Evolutionary conservation across 2,113 vertebrate species (phyloP).

Genomic region (Isichthys henryi): DNA sequence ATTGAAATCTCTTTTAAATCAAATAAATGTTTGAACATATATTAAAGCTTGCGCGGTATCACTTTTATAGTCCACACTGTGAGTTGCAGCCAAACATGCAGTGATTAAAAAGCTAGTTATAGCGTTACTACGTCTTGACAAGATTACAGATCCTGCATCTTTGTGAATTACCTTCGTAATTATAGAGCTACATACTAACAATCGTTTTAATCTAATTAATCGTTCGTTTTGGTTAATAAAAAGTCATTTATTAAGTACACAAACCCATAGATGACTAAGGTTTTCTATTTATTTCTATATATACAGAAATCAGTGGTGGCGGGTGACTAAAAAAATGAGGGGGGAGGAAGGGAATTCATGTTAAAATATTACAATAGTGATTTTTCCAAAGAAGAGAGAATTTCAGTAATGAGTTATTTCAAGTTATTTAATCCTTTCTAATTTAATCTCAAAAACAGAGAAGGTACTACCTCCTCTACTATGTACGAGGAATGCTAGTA

Average conservation of each 20-base stretch:
- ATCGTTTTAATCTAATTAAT: neutral
- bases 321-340: neutral
- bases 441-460: neutral
- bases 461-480: neutral
- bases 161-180: neutral
- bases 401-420: neutral
- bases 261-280: neutral
- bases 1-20: slow-evolving; percentile 13
- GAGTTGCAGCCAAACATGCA: slow-evolving; percentile 3
- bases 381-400: neutral
- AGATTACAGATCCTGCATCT: neutral
- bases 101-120: slow-evolving; percentile 8
- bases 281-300: neutral
- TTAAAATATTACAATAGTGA: neutral
- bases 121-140: neutral
- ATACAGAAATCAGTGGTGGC: neutral
- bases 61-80: neutral
- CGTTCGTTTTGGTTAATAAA: neutral
- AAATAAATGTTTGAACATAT: slow-evolving; percentile 15
- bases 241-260: neutral
- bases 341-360: neutral
- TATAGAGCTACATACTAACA: neutral
- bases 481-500: neutral
- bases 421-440: neutral
- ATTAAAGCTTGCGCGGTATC: neutral